Base-by-base conservation (phyloP, 2,888 invertebrate species). In the Eristalis pertinax region DNA sequence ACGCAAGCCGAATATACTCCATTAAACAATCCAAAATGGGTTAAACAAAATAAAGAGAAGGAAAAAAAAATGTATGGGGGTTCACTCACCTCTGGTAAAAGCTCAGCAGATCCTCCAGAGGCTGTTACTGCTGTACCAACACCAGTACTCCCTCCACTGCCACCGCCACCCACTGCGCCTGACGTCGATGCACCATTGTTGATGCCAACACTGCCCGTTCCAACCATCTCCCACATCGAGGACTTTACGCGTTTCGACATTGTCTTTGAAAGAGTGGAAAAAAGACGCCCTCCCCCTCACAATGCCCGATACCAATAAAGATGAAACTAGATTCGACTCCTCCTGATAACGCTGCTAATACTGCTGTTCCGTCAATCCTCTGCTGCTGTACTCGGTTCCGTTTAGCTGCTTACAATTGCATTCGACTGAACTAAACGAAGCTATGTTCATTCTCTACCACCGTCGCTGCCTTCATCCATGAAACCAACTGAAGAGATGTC, bases 31-130 rank as follows among this genome's bases (percentile, higher is more conserved):
- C 60, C 11, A 60, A 19, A 1, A 35, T 3, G 1, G 43, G 29
- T 19, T 50, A 56, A 74, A 56, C 19, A 15, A 29, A 29, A 78
- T 29, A 60, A 70, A 79, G 80, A 76, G 32, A 58, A 76, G 38
- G 29, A 75, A 67, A 41, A 43, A 80, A 50, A 32, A 75, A 67
- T 68, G 7, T n/a, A 32, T 32, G 32, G 4, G 29, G 56, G 79
- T 84, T 80, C 84, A 88, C 84, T 84, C 65, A 88, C 88, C 88
- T 88, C 88, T 74, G 88, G 88, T 32, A 88, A 77, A 81, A 88
- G 84, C 81, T 88, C 88, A 32, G 63, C 65, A 35, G 63, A 22
- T 60, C 87, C 63, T 69, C 80, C 80, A 50, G 88, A 69, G 32
- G 77, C 65, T 68, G 83, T 63, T 19, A 81, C 41, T 72, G 70